These are phyloP conservation scores for Scomberomorus guttatus DNA, from an alignment of 2,797 vertebrate genomes.

Conservation along the genomic window DNA sequence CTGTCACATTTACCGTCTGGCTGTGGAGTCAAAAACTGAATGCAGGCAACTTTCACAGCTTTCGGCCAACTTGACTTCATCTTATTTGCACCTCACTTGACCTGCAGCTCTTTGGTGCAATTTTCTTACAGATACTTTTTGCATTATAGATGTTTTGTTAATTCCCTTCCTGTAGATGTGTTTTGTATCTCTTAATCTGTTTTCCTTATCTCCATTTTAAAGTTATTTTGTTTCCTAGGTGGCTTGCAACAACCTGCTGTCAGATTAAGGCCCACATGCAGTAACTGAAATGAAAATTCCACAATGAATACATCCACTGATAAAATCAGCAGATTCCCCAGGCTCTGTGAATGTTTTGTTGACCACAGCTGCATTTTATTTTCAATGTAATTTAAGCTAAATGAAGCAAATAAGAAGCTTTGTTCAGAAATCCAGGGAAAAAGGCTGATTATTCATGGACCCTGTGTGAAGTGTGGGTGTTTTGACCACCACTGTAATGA, in stretches of 20 bases:
- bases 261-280: neutral
- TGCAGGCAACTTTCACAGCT: slow-evolving; percentile 18
- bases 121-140: slow-evolving; percentile 15
- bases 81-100: slow-evolving; percentile 3
- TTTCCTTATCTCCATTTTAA: neutral
- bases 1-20: slow-evolving; percentile 44
- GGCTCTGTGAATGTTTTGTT: slow-evolving; percentile 18
- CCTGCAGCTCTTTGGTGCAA: slow-evolving; percentile 20
- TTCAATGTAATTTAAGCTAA: slow-evolving; percentile 18
- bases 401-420: slow-evolving; percentile 20
- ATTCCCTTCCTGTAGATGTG: neutral
- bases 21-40: slow-evolving; percentile 1
- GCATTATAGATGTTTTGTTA: neutral
- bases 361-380: slow-evolving; percentile 30
- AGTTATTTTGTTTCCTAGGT: neutral
- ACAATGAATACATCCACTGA: neutral
- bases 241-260: neutral
- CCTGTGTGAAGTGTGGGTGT: neutral
- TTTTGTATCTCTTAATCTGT: slow-evolving; percentile 2
- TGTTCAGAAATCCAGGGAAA: neutral
- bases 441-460: neutral
- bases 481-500: neutral
- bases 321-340: neutral
- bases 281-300: slow-evolving; percentile 5
- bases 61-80: neutral